These are phyloP conservation scores for Neoitamus cyanurus DNA, from an alignment of 2,888 invertebrate species.

Conservation along the genomic window DNA sequence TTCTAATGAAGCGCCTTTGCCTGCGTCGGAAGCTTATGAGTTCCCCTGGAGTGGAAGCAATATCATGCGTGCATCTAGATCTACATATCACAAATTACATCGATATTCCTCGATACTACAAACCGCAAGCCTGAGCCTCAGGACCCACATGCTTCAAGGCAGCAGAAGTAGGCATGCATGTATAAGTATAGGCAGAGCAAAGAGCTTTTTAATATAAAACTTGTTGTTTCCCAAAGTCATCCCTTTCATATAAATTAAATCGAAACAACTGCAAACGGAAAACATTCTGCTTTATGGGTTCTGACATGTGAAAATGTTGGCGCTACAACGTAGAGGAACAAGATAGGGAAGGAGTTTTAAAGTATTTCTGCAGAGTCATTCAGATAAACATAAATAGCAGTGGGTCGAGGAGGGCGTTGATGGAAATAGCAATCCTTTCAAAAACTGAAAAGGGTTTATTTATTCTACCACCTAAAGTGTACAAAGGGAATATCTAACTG, in stretches of 20 bases:
- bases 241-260: not conserved
- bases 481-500: not conserved
- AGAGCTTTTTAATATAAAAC: not conserved
- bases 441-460: conserved; percentile 7
- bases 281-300: not conserved
- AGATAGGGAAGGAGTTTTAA: not conserved
- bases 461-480: conserved; percentile 10
- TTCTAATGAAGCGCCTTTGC: not conserved
- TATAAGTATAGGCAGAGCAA: not conserved
- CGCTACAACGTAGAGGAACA: not conserved
- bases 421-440: conserved; percentile 3
- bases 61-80: not conserved
- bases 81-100: not conserved
- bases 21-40: not conserved
- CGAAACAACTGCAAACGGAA: not conserved
- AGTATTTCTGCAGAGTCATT: conserved; percentile 3
- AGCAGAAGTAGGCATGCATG: not conserved
- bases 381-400: conserved; percentile 2
- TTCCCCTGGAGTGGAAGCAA: not conserved
- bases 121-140: not conserved
- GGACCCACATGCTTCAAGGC: not conserved
- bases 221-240: not conserved
- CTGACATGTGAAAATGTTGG: not conserved
- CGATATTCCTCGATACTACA: not conserved
- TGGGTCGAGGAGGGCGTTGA: not conserved